These are phyloP conservation scores for Apotomis turbidana DNA, from an alignment of 2,888 invertebrate species.

Conservation along the genomic window DNA sequence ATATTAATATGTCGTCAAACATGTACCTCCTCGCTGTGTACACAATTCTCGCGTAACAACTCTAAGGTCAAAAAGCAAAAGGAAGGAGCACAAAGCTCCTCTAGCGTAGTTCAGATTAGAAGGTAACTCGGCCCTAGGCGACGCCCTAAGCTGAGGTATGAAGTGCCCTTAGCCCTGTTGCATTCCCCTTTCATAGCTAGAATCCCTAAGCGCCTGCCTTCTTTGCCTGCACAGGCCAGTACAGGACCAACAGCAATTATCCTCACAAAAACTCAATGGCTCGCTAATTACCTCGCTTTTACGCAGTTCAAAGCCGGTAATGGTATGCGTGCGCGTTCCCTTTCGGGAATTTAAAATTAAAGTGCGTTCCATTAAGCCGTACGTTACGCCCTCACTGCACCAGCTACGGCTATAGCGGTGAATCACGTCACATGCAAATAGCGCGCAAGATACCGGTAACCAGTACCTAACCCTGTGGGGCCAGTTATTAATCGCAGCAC, in stretches of 20 bases:
- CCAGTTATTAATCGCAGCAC: conserved; percentile 39
- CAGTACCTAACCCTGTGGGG: conserved; percentile 12
- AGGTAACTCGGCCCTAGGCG: conserved; percentile 28
- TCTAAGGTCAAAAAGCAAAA: not conserved
- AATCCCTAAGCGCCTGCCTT: conserved; percentile 34
- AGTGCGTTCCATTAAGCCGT: conserved; percentile 29
- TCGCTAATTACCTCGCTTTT: conserved; percentile 36
- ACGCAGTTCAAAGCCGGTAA: conserved; percentile 24
- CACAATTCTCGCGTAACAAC: not conserved
- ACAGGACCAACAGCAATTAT: conserved; percentile 38
- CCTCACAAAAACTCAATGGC: conserved; percentile 40
- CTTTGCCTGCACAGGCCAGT: conserved; percentile 36
- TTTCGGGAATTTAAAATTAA: conserved; percentile 35
- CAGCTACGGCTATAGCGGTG: conserved; percentile 9
- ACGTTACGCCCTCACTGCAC: conserved; percentile 13
- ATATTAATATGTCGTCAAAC: too few species aligned
- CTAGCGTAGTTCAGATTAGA: conserved; percentile 27
- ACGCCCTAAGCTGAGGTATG: conserved; percentile 22
- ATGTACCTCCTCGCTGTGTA: not conserved
- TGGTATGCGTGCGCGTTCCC: conserved; percentile 27
- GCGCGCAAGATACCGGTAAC: conserved; percentile 6
- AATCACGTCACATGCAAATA: conserved; percentile 19
- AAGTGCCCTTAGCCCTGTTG: conserved; percentile 40
- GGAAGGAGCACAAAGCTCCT: not conserved
- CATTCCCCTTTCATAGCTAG: conserved; percentile 35